phyloP scores from a whole-genome alignment of 2,113 vertebrate genomes.

The Beaufortia kweichowensis region DNA sequence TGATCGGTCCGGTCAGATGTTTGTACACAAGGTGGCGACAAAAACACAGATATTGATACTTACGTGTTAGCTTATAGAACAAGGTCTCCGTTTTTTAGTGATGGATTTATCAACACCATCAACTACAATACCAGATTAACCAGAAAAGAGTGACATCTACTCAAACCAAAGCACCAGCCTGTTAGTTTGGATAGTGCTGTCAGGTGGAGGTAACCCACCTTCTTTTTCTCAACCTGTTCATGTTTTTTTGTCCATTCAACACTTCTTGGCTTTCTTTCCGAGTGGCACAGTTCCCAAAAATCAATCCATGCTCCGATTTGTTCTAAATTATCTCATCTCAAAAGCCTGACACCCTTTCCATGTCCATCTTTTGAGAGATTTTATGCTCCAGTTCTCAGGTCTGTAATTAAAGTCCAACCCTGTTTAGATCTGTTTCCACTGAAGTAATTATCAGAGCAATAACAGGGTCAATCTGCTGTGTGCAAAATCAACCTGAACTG shows the following conservation, averaged over 20 bases:
- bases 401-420: slow-evolving; percentile 27
- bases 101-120: no score
- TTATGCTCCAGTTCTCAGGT: slow-evolving; percentile 12
- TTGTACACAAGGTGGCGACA: slow-evolving; percentile 33
- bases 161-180: neutral
- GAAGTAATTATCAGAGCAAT: neutral
- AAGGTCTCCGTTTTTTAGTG: no score
- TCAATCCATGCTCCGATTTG: slow-evolving; percentile 25
- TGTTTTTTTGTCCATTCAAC: slow-evolving; percentile 17
- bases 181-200: no score
- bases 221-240: slow-evolving; percentile 9
- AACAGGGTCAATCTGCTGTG: neutral
- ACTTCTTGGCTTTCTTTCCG: slow-evolving; percentile 6
- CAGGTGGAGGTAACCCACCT: neutral
- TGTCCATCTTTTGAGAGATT: slow-evolving; percentile 28
- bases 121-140: no score
- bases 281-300: slow-evolving; percentile 5
- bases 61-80: no score
- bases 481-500: slow-evolving; percentile 9
- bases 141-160: no score
- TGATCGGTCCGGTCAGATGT: neutral
- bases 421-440: slow-evolving; percentile 24
- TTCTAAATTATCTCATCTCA: slow-evolving; percentile 16
- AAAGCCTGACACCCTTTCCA: slow-evolving; percentile 30
- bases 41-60: neutral